Evolutionary conservation across 2,797 vertebrate species (phyloP), one percentile per base, ranked within the genome.

Genomic region (Sebastes iracundus): DNA sequence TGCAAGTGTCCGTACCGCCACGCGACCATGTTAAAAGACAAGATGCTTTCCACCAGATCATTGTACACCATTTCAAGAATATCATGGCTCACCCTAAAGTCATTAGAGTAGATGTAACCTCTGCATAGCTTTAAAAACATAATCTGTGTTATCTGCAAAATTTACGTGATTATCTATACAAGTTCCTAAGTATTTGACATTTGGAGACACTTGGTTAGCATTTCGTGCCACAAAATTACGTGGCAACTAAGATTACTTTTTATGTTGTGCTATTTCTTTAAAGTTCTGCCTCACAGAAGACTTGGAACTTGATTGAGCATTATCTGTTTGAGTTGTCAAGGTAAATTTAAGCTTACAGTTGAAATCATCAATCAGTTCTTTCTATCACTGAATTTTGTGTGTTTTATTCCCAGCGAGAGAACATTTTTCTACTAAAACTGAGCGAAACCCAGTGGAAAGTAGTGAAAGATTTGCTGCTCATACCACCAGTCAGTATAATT

Each of bases 391-490:
- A 8, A 70, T 35, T 38, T 25, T 60, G 14, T 28, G 14, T 27
- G 4, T 46, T 58, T 61, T 23, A 69, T 61, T 28, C 2, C 2
- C 7, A n/a, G 16, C 11, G 11, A 38, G 7, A 68, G 5, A 10
- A 62, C 0, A 16, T 70, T 65, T 49, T 27, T 7, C 6, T 14
- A 4, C 30, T 27, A 6, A 59, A 18, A 60, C 23, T 32, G 7
- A 35, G 42, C 22, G 27, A 71, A 73, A 61, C 22, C 4, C 38
- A 32, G 46, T 8, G 5, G 5, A 76, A 77, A 77, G 52, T 32
- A n/a, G 68, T 55, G n/a, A 80, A 89, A 84, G 68, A 88, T 77
- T 78, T 64, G 38, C 61, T 87, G 77, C 81, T 88, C 69, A 87
- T 82, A 77, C 73, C 52, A 77, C 25, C 61, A 89, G 75, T 80